Percentiles rank a stretch among this genome's conserved stretches.
Evolutionary conservation across 2,797 vertebrate species (phyloP).

Genomic region (Mormyrus proboscirostris): DNA sequence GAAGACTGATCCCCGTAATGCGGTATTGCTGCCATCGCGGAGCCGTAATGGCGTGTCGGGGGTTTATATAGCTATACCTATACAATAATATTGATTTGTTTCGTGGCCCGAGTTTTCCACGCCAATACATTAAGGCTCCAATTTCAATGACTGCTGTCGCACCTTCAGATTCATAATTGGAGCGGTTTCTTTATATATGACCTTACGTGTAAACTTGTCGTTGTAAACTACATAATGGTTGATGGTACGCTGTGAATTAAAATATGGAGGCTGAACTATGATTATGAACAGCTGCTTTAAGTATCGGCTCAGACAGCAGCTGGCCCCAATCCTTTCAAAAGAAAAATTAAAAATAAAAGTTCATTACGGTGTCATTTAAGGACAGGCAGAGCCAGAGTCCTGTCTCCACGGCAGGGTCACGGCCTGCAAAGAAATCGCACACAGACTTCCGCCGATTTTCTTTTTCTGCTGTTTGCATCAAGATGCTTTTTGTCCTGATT

Average conservation of each 20-base stretch:
- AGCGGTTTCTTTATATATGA: not conserved
- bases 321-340: not conserved
- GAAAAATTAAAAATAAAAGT: not conserved
- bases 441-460: not conserved
- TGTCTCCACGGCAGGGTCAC: not conserved
- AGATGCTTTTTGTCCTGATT: not conserved
- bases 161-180: not conserved
- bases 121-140: not conserved
- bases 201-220: not conserved
- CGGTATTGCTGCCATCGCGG: not conserved
- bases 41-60: not conserved
- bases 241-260: not conserved
- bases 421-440: not conserved
- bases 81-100: not conserved
- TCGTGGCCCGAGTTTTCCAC: not conserved
- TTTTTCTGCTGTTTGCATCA: not conserved
- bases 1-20: not conserved
- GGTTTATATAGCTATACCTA: not conserved
- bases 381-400: not conserved
- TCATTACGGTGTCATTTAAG: not conserved
- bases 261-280: not conserved
- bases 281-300: not conserved
- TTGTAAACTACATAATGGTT: not conserved
- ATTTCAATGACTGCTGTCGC: not conserved
- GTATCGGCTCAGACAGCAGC: not conserved